phyloP scores from a whole-genome alignment of 2,888 invertebrate species.

The Allophyes oxyacanthae region DNA sequence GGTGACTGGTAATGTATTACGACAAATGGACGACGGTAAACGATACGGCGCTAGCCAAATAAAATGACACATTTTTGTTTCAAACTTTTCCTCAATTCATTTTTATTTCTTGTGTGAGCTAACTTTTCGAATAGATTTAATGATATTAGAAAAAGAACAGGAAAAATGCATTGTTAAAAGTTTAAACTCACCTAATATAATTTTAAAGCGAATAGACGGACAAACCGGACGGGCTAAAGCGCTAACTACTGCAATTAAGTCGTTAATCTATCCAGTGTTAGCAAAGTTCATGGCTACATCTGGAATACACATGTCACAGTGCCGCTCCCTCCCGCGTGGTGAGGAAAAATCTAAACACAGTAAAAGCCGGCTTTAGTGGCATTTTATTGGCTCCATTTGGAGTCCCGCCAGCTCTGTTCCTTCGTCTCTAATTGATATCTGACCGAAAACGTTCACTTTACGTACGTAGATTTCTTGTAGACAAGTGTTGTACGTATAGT shows the following conservation, averaged over 20 bases:
- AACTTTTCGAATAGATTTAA: constrained; percentile 12
- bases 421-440: constrained; percentile 85
- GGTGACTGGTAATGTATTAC: constrained; percentile 72
- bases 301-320: constrained; percentile 70
- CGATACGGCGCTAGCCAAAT: constrained; percentile 47
- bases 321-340: constrained; percentile 56
- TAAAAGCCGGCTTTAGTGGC: constrained; percentile 80
- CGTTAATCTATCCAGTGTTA: constrained; percentile 53
- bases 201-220: constrained; percentile 32
- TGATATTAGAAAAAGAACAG: constrained; percentile 25
- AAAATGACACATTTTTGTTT: constrained; percentile 1
- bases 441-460: constrained; percentile 73
- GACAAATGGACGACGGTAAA: constrained; percentile 60
- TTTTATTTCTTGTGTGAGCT: constrained; percentile 8
- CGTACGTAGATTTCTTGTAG: constrained; percentile 63
- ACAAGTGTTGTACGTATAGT: constrained; percentile 52
- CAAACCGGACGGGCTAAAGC: constrained; percentile 33
- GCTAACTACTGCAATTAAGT: constrained; percentile 57
- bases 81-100: not conserved
- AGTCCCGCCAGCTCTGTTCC: constrained; percentile 74
- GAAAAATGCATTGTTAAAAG: constrained; percentile 36
- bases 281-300: constrained; percentile 66
- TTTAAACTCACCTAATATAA: constrained; percentile 24
- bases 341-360: constrained; percentile 83
- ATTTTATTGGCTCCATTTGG: constrained; percentile 84